Conservation (phyloP, 2,888 invertebrate species). For the Platycheirus rosarum region DNA sequence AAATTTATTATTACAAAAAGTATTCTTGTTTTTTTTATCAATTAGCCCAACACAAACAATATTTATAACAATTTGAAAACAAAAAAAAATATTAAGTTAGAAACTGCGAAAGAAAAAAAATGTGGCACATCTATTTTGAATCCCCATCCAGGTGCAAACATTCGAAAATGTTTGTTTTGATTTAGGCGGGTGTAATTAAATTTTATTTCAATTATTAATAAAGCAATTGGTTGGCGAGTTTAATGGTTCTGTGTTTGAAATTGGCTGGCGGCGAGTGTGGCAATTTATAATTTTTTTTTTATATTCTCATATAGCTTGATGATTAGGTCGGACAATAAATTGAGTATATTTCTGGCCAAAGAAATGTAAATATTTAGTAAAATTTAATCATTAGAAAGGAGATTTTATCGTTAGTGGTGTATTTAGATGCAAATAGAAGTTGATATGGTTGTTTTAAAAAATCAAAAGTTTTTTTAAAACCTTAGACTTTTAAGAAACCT, state of each 20-base stretch:
- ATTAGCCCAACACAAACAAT: slow-evolving; percentile 15
- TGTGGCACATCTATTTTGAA: slow-evolving; percentile 35
- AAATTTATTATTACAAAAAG: neutral
- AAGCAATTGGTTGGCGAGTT: slow-evolving; percentile 49
- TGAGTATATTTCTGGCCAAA: slow-evolving; percentile 60
- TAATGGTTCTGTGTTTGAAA: slow-evolving; percentile 34
- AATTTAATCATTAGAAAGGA: slow-evolving; percentile 19
- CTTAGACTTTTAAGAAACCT: no score
- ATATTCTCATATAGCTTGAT: slow-evolving; percentile 25
- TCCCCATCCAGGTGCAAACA: slow-evolving; percentile 53
- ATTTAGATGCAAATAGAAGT: no score
- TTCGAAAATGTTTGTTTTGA: slow-evolving; percentile 54
- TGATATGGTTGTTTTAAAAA: no score
- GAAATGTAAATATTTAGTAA: slow-evolving; percentile 8
- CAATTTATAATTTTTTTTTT: slow-evolving; percentile 18
- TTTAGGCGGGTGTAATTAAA: slow-evolving; percentile 48
- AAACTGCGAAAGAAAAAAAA: slow-evolving; percentile 17
- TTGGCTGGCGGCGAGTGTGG: slow-evolving; percentile 8
- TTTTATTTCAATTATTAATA: slow-evolving; percentile 63
- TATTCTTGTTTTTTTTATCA: slow-evolving; percentile 38
- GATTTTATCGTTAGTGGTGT: slow-evolving; percentile 21
- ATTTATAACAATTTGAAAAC: slow-evolving; percentile 24
- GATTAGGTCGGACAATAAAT: slow-evolving; percentile 59
- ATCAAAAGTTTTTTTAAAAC: no score
- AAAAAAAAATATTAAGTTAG: slow-evolving; percentile 13